Evolutionary conservation across 2,113 vertebrate genomes (phyloP).

Genomic region (Trachemys scripta): DNA sequence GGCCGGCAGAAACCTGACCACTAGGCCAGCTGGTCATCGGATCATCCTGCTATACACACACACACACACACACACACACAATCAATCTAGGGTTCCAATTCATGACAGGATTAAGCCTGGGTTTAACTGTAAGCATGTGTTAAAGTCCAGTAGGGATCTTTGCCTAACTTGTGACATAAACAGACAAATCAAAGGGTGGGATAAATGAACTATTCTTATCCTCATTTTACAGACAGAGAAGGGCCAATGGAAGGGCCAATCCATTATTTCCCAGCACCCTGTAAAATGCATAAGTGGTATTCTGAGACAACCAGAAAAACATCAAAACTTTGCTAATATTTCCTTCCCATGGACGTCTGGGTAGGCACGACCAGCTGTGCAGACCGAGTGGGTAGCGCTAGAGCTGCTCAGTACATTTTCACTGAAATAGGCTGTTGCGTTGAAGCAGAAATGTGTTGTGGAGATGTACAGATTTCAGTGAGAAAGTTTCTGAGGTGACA

Average conservation of each 20-base stretch:
- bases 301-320: background rate
- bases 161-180: background rate
- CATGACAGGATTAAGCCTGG: rapidly evolving
- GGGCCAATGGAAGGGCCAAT: background rate
- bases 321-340: rapidly evolving
- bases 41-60: background rate
- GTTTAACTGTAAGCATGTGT: background rate
- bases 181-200: background rate
- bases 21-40: background rate
- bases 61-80: background rate
- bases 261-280: background rate
- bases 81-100: background rate
- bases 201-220: background rate
- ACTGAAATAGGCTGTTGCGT: background rate
- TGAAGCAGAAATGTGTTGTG: background rate
- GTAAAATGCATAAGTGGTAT: background rate
- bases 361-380: background rate
- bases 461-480: background rate
- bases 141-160: background rate
- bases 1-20: background rate
- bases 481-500: background rate
- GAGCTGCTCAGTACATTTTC: background rate
- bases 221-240: background rate
- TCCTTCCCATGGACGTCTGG: background rate
- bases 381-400: background rate